Evolutionary conservation across 2,888 invertebrate species (phyloP).

Genomic region (Eumerus sabulonum): DNA sequence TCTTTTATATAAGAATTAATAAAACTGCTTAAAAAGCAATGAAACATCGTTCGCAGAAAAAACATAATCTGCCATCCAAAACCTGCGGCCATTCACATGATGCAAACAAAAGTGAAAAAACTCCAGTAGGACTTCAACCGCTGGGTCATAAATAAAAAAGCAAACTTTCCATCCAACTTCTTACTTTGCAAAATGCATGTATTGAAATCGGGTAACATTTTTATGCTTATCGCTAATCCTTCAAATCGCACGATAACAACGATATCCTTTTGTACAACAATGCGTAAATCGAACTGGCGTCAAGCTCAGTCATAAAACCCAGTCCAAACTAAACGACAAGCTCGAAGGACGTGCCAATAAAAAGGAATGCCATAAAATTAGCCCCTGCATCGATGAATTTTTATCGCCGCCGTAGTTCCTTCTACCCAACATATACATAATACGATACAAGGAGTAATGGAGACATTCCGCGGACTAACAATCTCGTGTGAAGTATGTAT

Average conservation of each 20-base stretch:
- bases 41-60: no score
- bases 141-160: slow-evolving; percentile 22
- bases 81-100: no score
- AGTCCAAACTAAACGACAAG: slow-evolving; percentile 19
- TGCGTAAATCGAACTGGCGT: slow-evolving; percentile 63
- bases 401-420: slow-evolving; percentile 40
- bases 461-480: slow-evolving; percentile 26
- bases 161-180: neutral
- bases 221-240: slow-evolving; percentile 59
- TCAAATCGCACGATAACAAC: slow-evolving; percentile 64
- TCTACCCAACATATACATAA: neutral
- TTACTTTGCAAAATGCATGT: slow-evolving; percentile 35
- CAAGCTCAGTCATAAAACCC: slow-evolving; percentile 37
- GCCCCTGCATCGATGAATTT: slow-evolving; percentile 61
- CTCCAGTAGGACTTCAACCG: neutral
- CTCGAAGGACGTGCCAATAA: slow-evolving; percentile 57
- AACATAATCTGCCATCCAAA: no score
- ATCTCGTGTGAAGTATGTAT: slow-evolving; percentile 28
- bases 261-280: slow-evolving; percentile 58
- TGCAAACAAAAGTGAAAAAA: no score
- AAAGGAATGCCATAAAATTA: slow-evolving; percentile 64
- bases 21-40: no score
- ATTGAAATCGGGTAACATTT: slow-evolving; percentile 59
- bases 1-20: no score
- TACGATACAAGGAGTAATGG: neutral